Evolutionary conservation across 2,888 invertebrate genomes (phyloP).

Genomic region (Athalia rosae): DNA sequence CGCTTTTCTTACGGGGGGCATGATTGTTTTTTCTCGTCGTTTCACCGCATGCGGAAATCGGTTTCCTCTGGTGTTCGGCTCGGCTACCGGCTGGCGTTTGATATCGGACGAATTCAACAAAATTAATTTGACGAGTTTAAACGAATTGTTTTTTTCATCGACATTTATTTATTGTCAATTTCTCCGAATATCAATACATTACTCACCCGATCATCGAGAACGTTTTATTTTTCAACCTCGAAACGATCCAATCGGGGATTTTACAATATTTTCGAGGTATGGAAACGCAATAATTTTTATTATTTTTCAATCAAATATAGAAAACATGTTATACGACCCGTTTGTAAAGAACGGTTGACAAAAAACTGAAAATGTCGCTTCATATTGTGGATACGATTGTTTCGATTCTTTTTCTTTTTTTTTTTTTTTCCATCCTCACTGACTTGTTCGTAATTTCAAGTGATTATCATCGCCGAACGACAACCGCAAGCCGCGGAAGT

Average conservation of each 20-base stretch:
- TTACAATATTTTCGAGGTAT: not conserved
- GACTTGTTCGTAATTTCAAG: not conserved
- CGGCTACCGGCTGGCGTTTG: too few species aligned
- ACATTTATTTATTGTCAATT: too few species aligned
- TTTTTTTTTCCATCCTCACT: not conserved
- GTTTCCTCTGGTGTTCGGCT: not conserved
- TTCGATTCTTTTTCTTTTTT: conserved; percentile 26
- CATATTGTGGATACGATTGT: conserved; percentile 40
- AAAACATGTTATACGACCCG: conserved; percentile 7
- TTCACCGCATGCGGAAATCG: not conserved
- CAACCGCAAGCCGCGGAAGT: conserved; percentile 15
- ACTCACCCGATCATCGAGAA: not conserved
- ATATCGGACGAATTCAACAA: too few species aligned
- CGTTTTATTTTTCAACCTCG: not conserved
- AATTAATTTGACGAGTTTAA: too few species aligned
- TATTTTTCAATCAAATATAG: conserved; percentile 11
- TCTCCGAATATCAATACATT: not conserved
- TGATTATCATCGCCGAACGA: not conserved
- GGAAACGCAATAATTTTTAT: conserved; percentile 31
- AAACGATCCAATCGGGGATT: not conserved
- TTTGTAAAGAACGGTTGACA: conserved; percentile 13
- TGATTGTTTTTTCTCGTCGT: not conserved
- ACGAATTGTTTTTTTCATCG: too few species aligned
- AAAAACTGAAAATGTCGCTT: conserved; percentile 25
- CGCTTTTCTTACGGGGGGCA: not conserved